These are phyloP conservation scores for Gymnocheta viridis DNA, from an alignment of 2,888 invertebrate genomes.

Conservation along the genomic window DNA sequence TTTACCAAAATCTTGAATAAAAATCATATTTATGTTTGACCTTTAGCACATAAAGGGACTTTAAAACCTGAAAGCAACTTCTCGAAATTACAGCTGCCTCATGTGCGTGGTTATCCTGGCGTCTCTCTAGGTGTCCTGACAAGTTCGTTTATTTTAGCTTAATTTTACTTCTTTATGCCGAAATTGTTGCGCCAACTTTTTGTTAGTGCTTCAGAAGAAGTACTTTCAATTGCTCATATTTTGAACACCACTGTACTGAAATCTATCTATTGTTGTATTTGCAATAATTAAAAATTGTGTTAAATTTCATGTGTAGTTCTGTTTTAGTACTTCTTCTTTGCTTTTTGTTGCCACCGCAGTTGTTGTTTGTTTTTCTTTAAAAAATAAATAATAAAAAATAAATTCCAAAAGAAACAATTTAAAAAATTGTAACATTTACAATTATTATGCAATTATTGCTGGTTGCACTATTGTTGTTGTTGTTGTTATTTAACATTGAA, in stretches of 20 bases:
- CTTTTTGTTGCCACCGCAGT: not conserved
- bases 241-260: not conserved
- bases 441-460: slow-evolving; percentile 51
- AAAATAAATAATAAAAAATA: not conserved
- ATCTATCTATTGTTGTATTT: slow-evolving; percentile 1
- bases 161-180: too few species aligned
- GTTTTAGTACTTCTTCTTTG: not conserved
- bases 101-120: too few species aligned
- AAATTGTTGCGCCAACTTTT: too few species aligned
- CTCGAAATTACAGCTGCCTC: too few species aligned
- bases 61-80: too few species aligned
- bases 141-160: too few species aligned
- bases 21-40: too few species aligned
- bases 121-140: too few species aligned
- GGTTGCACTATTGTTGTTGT: not conserved
- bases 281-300: slow-evolving; percentile 55
- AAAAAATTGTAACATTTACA: slow-evolving; percentile 45
- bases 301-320: slow-evolving; percentile 16
- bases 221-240: not conserved
- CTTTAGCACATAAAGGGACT: too few species aligned
- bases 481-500: slow-evolving; percentile 64
- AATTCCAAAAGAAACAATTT: slow-evolving; percentile 20
- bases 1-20: too few species aligned
- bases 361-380: not conserved
- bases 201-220: too few species aligned